Percentiles rank a stretch among this genome's conserved stretches.
phyloP scores from a whole-genome alignment of 2,888 invertebrate genomes.

The Augiades crinisus region DNA sequence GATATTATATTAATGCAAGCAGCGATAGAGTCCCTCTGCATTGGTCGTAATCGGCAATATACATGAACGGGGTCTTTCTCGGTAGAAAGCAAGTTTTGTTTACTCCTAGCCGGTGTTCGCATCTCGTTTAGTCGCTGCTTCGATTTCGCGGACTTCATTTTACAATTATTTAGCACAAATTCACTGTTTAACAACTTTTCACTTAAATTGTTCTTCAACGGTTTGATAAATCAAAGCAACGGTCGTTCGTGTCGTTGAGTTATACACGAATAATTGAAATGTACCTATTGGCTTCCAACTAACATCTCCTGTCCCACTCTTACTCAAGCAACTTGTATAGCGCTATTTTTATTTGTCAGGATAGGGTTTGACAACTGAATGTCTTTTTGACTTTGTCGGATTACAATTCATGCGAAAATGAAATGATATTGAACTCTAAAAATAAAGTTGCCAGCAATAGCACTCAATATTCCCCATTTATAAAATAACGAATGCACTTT shows the following conservation, averaged over 20 bases:
- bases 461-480: neutral
- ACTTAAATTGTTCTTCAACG: conserved; percentile 33
- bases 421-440: conserved; percentile 21
- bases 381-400: conserved; percentile 38
- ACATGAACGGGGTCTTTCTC: conserved; percentile 92
- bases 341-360: conserved; percentile 31
- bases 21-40: conserved; percentile 84
- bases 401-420: conserved; percentile 33
- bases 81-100: conserved; percentile 56
- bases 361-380: conserved; percentile 34
- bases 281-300: conserved; percentile 16
- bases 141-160: conserved; percentile 74
- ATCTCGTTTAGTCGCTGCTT: conserved; percentile 70
- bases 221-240: conserved; percentile 61
- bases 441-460: conserved; percentile 20
- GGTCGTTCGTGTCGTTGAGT: conserved; percentile 56
- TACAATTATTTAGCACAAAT: conserved; percentile 39
- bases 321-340: conserved; percentile 18
- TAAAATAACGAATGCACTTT: no score
- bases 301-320: conserved; percentile 2
- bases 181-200: conserved; percentile 31
- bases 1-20: conserved; percentile 87
- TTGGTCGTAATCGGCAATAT: conserved; percentile 92
- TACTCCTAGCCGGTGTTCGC: conserved; percentile 70
- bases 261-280: conserved; percentile 38